Percentiles rank a stretch among this genome's conserved stretches.
Evolutionary conservation across 2,113 vertebrate species (phyloP).

Genomic region (Jacana jacana): DNA sequence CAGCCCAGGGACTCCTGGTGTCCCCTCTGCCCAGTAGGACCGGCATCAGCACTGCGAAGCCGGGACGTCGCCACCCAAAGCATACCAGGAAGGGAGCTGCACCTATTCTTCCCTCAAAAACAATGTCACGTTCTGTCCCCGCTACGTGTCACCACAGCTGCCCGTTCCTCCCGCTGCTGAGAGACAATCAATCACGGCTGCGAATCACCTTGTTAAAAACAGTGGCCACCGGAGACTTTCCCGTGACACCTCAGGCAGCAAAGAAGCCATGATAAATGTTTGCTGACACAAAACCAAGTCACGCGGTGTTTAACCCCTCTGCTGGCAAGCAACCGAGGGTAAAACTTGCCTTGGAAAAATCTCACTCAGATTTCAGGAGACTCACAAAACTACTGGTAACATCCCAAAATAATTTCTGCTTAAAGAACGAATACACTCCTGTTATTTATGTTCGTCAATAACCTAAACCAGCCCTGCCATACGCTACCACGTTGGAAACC

Average conservation of each 20-base stretch:
- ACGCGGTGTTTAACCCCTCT: background rate
- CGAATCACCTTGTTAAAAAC: conserved; percentile 46
- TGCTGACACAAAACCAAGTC: background rate
- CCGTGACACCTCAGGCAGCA: background rate
- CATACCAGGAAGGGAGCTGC: background rate
- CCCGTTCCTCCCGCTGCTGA: background rate
- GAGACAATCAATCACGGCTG: conserved; percentile 16
- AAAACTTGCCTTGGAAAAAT: background rate
- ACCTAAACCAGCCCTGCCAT: background rate
- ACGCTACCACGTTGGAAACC: background rate
- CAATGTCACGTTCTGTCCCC: background rate
- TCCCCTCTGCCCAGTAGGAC: background rate
- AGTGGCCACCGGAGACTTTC: background rate
- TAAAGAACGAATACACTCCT: background rate
- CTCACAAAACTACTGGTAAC: background rate
- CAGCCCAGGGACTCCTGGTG: background rate
- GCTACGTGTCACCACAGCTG: background rate
- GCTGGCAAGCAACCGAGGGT: background rate
- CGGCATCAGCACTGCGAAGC: background rate
- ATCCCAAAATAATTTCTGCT: background rate
- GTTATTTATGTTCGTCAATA: background rate
- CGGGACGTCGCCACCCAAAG: background rate
- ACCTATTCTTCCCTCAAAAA: background rate
- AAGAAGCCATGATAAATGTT: conserved; percentile 11
- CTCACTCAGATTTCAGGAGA: background rate